Conservation (phyloP, 2,113 vertebrate species). For the Neodontobutis hainanensis region DNA sequence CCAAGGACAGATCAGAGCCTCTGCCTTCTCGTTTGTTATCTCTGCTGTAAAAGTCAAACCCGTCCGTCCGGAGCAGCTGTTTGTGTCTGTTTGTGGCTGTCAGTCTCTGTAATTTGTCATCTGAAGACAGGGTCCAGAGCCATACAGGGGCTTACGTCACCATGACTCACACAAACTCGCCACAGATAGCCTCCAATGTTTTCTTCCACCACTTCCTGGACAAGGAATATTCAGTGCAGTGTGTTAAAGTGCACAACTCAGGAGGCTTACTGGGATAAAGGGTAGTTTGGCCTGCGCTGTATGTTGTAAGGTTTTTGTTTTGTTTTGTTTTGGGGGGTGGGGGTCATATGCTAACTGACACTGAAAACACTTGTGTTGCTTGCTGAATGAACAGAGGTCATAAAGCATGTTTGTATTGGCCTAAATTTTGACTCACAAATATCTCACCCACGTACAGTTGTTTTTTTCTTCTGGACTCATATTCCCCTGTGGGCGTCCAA, state of each 20-base stretch:
- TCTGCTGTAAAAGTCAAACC: slow-evolving; percentile 37
- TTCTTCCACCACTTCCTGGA: slow-evolving; percentile 16
- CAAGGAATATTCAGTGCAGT: slow-evolving; percentile 3
- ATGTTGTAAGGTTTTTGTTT: not conserved
- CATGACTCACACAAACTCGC: slow-evolving; percentile 5
- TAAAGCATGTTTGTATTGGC: not conserved
- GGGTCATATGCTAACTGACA: not conserved
- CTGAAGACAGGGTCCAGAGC: slow-evolving; percentile 53
- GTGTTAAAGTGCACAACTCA: slow-evolving; percentile 26
- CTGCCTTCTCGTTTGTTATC: slow-evolving; percentile 23
- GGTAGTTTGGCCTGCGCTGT: not conserved
- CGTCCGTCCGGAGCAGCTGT: slow-evolving; percentile 31
- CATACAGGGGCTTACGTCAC: slow-evolving; percentile 16
- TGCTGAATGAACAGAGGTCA: not conserved
- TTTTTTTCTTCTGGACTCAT: slow-evolving; percentile 39
- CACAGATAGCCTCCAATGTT: not conserved
- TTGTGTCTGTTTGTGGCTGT: slow-evolving; percentile 39
- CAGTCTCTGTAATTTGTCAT: slow-evolving; percentile 39
- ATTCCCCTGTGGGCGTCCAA: slow-evolving; percentile 16
- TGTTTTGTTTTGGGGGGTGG: too few relatives aligned
- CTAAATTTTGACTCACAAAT: slow-evolving; percentile 18
- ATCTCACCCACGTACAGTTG: slow-evolving; percentile 23
- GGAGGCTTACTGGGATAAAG: slow-evolving; percentile 28
- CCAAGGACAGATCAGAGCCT: slow-evolving; percentile 1
- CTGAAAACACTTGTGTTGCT: slow-evolving; percentile 12